These are phyloP conservation scores for Meloidogyne chitwoodi DNA, from an alignment of 1,140 invertebrate species.

Conservation along the genomic window DNA sequence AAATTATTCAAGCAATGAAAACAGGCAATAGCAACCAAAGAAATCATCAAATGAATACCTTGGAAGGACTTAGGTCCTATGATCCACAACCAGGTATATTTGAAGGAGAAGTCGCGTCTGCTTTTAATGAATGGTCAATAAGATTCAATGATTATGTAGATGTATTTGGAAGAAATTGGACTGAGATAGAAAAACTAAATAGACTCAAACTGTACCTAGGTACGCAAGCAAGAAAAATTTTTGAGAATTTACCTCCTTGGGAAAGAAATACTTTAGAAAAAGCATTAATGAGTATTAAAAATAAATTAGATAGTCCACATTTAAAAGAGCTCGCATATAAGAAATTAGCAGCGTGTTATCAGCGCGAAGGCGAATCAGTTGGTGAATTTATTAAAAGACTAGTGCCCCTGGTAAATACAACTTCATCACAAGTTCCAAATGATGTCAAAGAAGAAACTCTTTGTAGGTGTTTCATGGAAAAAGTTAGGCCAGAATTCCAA, in stretches of 20 bases:
- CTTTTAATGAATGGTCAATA: not conserved
- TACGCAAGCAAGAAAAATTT: not conserved
- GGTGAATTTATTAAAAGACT: not conserved
- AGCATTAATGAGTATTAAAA: not conserved
- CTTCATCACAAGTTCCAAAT: not conserved
- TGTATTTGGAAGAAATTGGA: not conserved
- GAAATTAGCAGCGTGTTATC: not conserved
- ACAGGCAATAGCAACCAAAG: no score
- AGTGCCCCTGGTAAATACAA: not conserved
- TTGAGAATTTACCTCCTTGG: not conserved
- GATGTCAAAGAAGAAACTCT: not conserved
- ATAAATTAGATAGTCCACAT: not conserved
- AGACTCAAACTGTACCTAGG: not conserved
- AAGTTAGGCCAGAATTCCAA: not conserved
- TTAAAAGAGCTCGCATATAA: not conserved
- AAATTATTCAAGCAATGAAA: no score
- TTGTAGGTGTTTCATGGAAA: not conserved
- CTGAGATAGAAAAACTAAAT: not conserved
- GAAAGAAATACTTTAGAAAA: not conserved
- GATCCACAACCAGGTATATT: no score
- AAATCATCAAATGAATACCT: no score
- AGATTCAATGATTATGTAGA: slow-evolving; percentile 1
- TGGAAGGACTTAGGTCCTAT: no score
- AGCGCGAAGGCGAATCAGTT: not conserved
- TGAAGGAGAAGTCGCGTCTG: no score